Percentiles rank a stretch among this genome's conserved stretches.
phyloP scores from a whole-genome alignment of 2,797 vertebrate genomes.

The Scolopax bukidnonensis region DNA sequence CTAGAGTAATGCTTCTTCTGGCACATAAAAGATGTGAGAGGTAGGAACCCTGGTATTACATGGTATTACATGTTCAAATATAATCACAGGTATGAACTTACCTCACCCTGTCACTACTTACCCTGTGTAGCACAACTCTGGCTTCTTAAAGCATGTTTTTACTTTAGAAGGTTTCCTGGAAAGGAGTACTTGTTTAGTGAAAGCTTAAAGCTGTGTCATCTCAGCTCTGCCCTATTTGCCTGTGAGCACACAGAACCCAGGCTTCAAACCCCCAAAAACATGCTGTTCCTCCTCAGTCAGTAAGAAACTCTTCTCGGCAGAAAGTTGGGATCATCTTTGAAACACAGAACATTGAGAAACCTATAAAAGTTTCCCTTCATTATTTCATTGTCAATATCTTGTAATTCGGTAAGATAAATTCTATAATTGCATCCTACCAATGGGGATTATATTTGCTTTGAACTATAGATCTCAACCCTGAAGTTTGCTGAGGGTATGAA shows the following conservation, averaged over 20 bases:
- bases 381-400: not conserved
- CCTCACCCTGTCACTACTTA: not conserved
- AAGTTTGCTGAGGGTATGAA: constrained; percentile 39
- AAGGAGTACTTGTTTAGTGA: not conserved
- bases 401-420: not conserved
- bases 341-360: not conserved
- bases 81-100: not conserved
- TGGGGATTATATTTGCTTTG: not conserved
- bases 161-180: not conserved
- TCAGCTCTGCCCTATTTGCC: not conserved
- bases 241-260: not conserved
- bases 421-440: not conserved
- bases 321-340: not conserved
- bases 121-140: not conserved
- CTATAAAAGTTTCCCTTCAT: not conserved
- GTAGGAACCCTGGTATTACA: not conserved
- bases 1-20: not conserved
- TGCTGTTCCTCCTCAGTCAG: not conserved
- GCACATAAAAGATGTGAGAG: not conserved
- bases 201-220: not conserved
- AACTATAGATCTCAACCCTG: not conserved
- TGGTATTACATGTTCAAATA: not conserved
- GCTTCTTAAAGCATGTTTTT: not conserved
- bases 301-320: not conserved
- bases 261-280: not conserved